Evolutionary conservation across 2,888 invertebrate species (phyloP).

Genomic region (Drosophila tanythrix): DNA sequence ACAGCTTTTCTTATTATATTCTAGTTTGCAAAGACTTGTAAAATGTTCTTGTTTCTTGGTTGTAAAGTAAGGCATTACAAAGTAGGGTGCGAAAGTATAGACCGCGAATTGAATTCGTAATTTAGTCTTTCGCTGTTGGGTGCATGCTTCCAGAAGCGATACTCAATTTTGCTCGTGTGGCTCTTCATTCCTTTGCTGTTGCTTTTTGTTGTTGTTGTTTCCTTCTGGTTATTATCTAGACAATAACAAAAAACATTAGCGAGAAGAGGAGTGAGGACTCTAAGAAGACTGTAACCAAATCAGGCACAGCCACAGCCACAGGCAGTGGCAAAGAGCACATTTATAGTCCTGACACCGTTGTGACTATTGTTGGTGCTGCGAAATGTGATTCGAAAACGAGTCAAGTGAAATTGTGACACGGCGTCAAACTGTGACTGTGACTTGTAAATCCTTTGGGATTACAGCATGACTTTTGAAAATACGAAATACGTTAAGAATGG

Average conservation of each 20-base stretch:
- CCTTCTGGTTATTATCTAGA: constrained; percentile 56
- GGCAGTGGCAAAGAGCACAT: constrained; percentile 17
- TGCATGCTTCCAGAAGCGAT: constrained; percentile 13
- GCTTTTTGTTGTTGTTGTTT: constrained; percentile 16
- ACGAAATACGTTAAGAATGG: background rate
- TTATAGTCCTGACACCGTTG: constrained; percentile 10
- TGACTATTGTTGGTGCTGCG: constrained; percentile 22
- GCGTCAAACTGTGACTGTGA: constrained; percentile 6
- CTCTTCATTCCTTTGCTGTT: constrained; percentile 8
- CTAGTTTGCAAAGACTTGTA: background rate
- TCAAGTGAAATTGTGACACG: constrained; percentile 10
- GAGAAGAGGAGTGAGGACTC: constrained; percentile 4
- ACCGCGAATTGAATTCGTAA: background rate
- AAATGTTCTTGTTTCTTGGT: background rate
- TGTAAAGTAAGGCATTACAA: background rate
- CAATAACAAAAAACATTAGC: constrained; percentile 36
- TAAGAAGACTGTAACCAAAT: constrained; percentile 40
- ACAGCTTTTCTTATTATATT: background rate
- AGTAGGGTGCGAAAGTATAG: background rate
- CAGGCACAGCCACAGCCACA: constrained; percentile 19
- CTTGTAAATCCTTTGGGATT: constrained; percentile 13
- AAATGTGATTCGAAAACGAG: constrained; percentile 23
- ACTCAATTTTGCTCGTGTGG: constrained; percentile 2
- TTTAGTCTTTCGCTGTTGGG: background rate
- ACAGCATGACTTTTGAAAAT: constrained; percentile 1